phyloP scores from a whole-genome alignment of 2,888 invertebrate genomes.

The Lithosia quadra region DNA sequence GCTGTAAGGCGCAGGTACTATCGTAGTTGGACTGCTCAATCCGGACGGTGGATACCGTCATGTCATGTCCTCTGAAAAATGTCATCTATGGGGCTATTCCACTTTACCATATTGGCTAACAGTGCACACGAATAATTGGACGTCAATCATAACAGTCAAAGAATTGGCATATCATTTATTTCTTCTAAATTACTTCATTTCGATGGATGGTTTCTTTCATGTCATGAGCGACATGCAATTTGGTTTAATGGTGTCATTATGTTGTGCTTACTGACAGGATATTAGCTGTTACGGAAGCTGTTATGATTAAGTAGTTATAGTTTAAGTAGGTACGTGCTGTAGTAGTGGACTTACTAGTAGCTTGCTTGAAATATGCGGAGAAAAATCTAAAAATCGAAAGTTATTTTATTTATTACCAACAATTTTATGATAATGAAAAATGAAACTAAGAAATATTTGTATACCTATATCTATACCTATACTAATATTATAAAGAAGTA shows the following conservation, averaged over 20 bases:
- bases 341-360: too few species aligned
- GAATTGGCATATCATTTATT: neutral
- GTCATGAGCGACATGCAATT: constrained; percentile 11
- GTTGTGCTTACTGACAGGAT: constrained; percentile 3
- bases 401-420: too few species aligned
- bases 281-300: constrained; percentile 2
- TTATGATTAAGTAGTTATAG: neutral
- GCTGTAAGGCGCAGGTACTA: too few species aligned
- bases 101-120: neutral
- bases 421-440: too few species aligned
- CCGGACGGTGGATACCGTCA: too few species aligned
- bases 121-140: constrained; percentile 3
- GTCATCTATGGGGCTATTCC: neutral
- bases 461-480: too few species aligned
- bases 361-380: too few species aligned
- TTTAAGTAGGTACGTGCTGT: neutral
- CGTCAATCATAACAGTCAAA: constrained; percentile 12
- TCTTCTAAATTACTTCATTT: constrained; percentile 6
- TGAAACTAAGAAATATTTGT: too few species aligned
- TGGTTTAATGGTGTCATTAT: constrained; percentile 7
- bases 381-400: too few species aligned
- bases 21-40: too few species aligned
- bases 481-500: too few species aligned
- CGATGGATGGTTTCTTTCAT: neutral
- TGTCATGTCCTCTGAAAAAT: too few species aligned